phyloP scores from a whole-genome alignment of 2,888 invertebrate species.

The Macrophya annulata region DNA sequence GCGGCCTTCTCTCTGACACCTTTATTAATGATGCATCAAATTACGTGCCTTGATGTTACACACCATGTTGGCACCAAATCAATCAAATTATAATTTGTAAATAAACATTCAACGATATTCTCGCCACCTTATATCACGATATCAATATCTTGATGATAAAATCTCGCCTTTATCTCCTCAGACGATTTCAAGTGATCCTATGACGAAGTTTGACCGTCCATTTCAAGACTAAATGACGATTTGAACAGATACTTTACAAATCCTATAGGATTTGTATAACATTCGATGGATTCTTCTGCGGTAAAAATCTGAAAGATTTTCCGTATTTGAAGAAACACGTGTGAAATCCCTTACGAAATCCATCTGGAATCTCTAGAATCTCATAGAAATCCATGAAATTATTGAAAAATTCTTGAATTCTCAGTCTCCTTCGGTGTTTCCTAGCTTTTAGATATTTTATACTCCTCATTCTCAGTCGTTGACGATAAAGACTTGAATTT shows the following conservation, averaged over 20 bases:
- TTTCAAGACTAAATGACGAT: neutral
- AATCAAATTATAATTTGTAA: neutral
- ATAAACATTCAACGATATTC: neutral
- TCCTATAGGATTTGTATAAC: neutral
- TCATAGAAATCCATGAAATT: neutral
- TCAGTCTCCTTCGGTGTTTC: neutral
- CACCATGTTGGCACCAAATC: neutral
- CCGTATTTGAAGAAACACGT: neutral
- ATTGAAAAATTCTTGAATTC: slow-evolving; percentile 10
- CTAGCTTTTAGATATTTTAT: neutral
- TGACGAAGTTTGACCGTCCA: neutral
- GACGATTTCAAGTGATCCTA: neutral
- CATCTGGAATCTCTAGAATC: neutral
- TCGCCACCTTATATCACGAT: neutral
- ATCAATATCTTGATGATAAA: neutral
- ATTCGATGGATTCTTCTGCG: neutral
- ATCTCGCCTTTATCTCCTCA: neutral
- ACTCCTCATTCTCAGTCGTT: neutral
- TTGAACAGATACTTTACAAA: neutral
- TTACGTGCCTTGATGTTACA: neutral
- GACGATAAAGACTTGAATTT: neutral
- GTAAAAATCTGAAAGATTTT: neutral
- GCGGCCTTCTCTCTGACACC: neutral
- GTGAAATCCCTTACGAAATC: neutral
- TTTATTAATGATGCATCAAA: slow-evolving; percentile 12